phyloP scores from a whole-genome alignment of 2,113 vertebrate species.

The Upupa epops region DNA sequence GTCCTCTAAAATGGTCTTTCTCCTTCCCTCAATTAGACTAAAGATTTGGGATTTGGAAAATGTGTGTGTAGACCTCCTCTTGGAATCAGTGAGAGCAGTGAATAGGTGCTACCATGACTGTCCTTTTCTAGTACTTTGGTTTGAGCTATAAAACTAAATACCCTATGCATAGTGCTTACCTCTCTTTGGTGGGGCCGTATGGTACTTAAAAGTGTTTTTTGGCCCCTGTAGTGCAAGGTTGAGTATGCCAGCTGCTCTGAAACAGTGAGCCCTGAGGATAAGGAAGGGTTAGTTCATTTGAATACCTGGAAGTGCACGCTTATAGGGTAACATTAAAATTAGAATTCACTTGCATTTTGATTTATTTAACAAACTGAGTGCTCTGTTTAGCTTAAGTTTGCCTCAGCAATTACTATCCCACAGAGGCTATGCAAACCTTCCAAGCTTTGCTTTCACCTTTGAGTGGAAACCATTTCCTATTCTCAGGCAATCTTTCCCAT shows the following conservation, averaged over 20 bases:
- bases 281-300: neutral
- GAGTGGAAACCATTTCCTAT: neutral
- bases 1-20: neutral
- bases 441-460: neutral
- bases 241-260: neutral
- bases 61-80: neutral
- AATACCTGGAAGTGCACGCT: neutral
- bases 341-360: slow-evolving; percentile 27
- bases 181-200: neutral
- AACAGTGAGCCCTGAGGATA: neutral
- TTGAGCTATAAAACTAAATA: neutral
- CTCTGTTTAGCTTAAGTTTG: slow-evolving; percentile 43
- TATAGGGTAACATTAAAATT: neutral
- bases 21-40: neutral
- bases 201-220: neutral
- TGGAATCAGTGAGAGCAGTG: neutral
- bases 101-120: neutral
- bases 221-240: neutral
- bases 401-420: slow-evolving; percentile 40
- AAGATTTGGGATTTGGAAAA: neutral
- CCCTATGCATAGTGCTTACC: neutral
- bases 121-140: neutral
- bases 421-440: slow-evolving; percentile 29
- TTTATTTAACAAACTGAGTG: slow-evolving; percentile 54
- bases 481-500: neutral